phyloP scores from a whole-genome alignment of 1,140 invertebrate genomes.

The Goniozus legneri region DNA sequence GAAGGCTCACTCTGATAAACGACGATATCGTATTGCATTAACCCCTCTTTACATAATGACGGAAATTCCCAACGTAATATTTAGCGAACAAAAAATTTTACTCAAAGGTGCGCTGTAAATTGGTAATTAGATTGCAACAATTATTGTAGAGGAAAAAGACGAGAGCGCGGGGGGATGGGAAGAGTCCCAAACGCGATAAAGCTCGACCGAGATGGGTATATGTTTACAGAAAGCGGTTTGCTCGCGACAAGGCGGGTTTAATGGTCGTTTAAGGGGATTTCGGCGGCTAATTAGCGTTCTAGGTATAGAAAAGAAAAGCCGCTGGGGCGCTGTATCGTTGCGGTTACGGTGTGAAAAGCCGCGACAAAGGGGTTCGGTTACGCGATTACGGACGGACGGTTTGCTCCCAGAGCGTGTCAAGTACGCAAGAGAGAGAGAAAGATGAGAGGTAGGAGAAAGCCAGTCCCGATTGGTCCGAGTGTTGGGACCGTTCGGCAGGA shows the following conservation, averaged over 20 bases:
- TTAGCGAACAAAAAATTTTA: neutral
- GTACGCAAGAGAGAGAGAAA: neutral
- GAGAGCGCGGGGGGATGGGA: neutral
- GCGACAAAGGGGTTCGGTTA: conserved; percentile 41
- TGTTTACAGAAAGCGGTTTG: neutral
- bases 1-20: conserved; percentile 26
- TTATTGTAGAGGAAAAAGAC: neutral
- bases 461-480: conserved; percentile 13
- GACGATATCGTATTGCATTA: neutral
- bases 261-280: conserved; percentile 44
- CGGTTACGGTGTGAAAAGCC: conserved; percentile 30
- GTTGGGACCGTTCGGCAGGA: neutral
- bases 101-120: neutral
- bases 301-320: conserved; percentile 17
- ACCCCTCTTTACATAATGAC: neutral
- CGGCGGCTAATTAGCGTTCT: conserved; percentile 34
- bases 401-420: neutral
- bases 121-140: neutral
- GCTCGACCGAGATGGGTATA: neutral
- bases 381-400: conserved; percentile 36
- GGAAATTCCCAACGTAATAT: neutral
- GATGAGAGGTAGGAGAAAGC: neutral
- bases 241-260: conserved; percentile 22
- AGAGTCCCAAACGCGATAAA: neutral
- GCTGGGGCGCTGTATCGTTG: neutral